Evolutionary conservation across 53 echinoderm and acorn worm species (phyloP), one percentile per base, ranked within the genome.

Genomic region (Arbacia lixula): DNA sequence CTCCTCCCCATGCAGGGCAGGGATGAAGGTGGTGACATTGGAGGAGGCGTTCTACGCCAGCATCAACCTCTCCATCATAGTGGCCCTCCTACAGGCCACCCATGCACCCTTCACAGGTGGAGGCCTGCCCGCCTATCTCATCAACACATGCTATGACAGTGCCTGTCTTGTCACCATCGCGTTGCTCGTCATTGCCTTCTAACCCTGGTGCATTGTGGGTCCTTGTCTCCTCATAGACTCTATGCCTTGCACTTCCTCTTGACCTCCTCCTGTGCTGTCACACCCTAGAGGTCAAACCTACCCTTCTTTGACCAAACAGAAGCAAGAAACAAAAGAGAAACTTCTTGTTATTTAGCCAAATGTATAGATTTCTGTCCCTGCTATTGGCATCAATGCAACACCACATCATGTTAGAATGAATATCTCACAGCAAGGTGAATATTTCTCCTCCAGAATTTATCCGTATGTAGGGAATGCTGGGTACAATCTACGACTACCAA

Each of bases 11-110:
- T 63, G 12, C 57, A 91, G 91, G 64, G 54, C 88, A 24, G 88
- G 80, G 64, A 88, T 91, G 28, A 81, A 83, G 22, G 88, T 91
- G n/a, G 64, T 56, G 31, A 85, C 80, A 8, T 38, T 91, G 49
- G 85, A 91, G 37, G 85, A 88, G 68, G 91, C 91, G 29, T 72
- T 91, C 56, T 88, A 85, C n/a, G 88, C 87, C 63, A 85, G 88
- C 22, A 72, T 91, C 14, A 75, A 75, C 32, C 80, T 91, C 36
- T 85, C 91, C 12, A 76, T 88, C 77, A 81, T 88, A 35, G 72
- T 79, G 22, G 85, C 88, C 55, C 80, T 91, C 14, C 80, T 91
- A 3, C 85, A 91, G 72, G 51, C 87, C 20, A 85, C 91, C 9
- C 91, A 91, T 51, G 72, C 72, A 12, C 71, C 85, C 36, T 91